phyloP scores from a whole-genome alignment of 37 sponge, comb jelly and placozoan species.

The Aplysina aerophoba region DNA sequence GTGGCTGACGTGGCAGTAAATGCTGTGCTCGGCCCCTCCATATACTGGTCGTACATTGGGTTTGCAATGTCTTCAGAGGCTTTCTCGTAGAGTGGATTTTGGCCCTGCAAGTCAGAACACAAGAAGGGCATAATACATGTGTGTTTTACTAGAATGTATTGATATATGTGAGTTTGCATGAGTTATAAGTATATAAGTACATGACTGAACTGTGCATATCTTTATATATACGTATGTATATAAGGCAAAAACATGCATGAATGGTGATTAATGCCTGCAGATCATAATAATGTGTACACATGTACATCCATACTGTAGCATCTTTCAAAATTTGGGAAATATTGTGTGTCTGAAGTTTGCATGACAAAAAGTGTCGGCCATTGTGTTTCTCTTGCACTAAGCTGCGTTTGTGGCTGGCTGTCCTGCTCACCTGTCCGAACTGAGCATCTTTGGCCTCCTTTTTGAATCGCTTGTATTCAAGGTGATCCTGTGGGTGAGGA shows the following conservation, averaged over 20 bases:
- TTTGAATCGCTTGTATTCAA: slow-evolving; percentile 4
- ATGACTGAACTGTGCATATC: background rate
- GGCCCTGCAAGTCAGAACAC: background rate
- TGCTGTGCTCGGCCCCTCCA: too few species aligned
- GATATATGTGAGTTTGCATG: background rate
- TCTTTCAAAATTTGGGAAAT: too few species aligned
- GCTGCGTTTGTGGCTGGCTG: too few species aligned
- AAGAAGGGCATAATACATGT: too few species aligned
- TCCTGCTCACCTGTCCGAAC: background rate
- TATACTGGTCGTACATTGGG: background rate
- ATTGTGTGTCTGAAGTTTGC: too few species aligned
- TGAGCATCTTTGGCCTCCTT: background rate
- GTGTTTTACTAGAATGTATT: too few species aligned
- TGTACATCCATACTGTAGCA: too few species aligned
- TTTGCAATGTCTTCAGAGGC: background rate
- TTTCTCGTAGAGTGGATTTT: slow-evolving; percentile 24
- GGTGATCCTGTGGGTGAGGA: background rate
- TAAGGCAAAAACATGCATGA: background rate
- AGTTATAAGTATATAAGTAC: background rate
- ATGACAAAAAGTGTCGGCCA: too few species aligned
- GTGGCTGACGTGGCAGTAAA: too few species aligned
- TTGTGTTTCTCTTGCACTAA: too few species aligned
- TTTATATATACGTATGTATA: background rate
- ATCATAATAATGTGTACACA: too few species aligned
- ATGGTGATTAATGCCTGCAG: background rate